phyloP scores from a whole-genome alignment of 2,797 vertebrate genomes.

The Anguilla pacifica region DNA sequence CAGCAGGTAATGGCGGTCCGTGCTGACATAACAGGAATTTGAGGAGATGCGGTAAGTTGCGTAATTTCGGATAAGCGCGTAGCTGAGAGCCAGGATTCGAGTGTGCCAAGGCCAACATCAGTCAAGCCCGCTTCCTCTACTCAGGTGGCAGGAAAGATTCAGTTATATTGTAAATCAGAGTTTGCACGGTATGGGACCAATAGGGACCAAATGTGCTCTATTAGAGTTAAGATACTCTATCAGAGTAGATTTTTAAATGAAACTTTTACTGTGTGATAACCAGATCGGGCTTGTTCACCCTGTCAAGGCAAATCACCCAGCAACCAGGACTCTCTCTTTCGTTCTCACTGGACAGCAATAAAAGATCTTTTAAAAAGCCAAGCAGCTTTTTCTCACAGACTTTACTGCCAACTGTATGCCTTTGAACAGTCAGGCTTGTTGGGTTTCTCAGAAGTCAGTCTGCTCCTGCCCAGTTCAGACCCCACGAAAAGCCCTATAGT shows the following conservation, averaged over 20 bases:
- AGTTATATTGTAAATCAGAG: not conserved
- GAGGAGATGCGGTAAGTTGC: not conserved
- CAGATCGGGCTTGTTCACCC: not conserved
- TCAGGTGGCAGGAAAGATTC: not conserved
- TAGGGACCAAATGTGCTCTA: not conserved
- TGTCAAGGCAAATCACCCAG: not conserved
- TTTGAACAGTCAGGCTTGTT: not conserved
- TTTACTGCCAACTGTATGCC: not conserved
- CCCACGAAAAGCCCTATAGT: not conserved
- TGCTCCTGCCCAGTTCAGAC: not conserved
- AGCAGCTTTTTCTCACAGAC: not conserved
- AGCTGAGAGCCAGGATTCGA: not conserved
- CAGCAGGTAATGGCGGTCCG: not conserved
- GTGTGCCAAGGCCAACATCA: not conserved
- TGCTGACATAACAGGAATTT: not conserved
- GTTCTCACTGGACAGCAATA: not conserved
- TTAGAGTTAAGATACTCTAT: too few relatives aligned
- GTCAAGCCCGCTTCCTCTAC: not conserved
- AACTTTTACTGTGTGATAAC: not conserved
- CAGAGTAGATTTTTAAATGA: too few relatives aligned
- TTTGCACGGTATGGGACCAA: not conserved
- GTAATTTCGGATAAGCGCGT: not conserved
- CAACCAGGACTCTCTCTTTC: not conserved
- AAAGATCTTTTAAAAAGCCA: not conserved
- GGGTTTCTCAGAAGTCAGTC: not conserved